Base-by-base conservation (phyloP, 2,888 invertebrate genomes). In the Lydus trimaculatus region DNA sequence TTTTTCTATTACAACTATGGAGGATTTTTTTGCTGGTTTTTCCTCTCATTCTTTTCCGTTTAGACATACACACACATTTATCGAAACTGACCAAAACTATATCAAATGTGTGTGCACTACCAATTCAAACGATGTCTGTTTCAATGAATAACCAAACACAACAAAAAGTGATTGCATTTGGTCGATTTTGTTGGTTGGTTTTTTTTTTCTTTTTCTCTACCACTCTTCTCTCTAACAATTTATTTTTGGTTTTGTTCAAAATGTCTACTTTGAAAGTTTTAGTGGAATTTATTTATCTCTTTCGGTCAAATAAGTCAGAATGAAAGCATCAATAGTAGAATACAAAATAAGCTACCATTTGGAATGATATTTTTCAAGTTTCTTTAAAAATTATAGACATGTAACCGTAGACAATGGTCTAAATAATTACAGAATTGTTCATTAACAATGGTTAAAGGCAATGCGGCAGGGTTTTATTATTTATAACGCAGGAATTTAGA, bases 81-180 rank as follows among this genome's bases (percentile, higher is more conserved):
- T 72, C 72, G 67, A 58, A 61, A 61, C 67, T 66, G 70, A 66
- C 68, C 68, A 63, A 43, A 43, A 43, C 23, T 23, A 52, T 13
- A 52, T 23, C 13, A 25, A 5, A 33, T 43, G 68, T 61, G 64
- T 66, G 63, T 58, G 66, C 65, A 79, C 79, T 79, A 78, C 76
- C 79, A 79, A 79, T 80, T 80, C 80, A 78, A 76, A 78, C 75
- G 77, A 77, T 78, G 76, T 79, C 79, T 78, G 76, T 72, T 75
- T 75, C 77, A 77, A 78, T 78, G 78, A 80, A 80, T 79, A 75
- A 75, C 76, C 77, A 68, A 52, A 52, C 72, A 71, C 78, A 78
- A 80, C 78, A 78, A 76, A 78, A 78, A 79, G 68, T 74, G 77
- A 80, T 79, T 77, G 77, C 78, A 71, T 75, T 71, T 72, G 75